Base-by-base conservation (phyloP, 2,888 invertebrate species). In the Drosophila demipolita region DNA sequence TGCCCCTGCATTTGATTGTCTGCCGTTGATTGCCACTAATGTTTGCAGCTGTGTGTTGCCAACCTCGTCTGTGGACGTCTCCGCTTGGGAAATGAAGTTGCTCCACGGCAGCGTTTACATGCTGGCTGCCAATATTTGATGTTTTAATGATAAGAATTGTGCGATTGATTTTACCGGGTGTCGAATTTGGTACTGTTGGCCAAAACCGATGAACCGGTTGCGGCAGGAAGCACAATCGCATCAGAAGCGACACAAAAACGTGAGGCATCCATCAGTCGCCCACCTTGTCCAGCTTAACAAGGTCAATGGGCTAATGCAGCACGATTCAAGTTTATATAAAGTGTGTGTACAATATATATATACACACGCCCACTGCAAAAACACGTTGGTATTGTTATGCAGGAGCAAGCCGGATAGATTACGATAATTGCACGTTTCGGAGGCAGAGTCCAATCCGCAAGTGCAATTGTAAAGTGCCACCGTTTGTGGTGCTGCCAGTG, bases 381-480 rank as follows among this genome's bases (percentile, higher is more conserved):
- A 59, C 62, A 48, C 54, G 68, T 66, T 67, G 53, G 55, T 52
- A 52, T 59, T 49, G 52, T 33, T 59, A 59, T 54, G 60, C 42
- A 40, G 54, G 48, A 55, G 42, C 77, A 61, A 50, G 59, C 68
- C 68, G 79, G 75, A 60, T 85, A 78, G 80, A 89, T 89, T 78
- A 90, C 87, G 82, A 88, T 88, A 88, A 88, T 88, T 88, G 85
- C 76, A 75, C 42, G 68, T 75, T 81, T 78, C 62, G 75, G 64
- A 59, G 83, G 82, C 72, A 74, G 70, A 74, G 72, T 75, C 69
- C 87, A 86, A 78, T 89, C 89, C 87, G 80, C 88, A 90, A 91
- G 88, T 90, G 91, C 91, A 91, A 91, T 91, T 91, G 91, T 87
- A 91, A 78, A 91, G 88, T 91, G 92, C 90, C 91, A 91, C 91